Conservation (phyloP, 2,113 vertebrate genomes). For the Gadus macrocephalus region DNA sequence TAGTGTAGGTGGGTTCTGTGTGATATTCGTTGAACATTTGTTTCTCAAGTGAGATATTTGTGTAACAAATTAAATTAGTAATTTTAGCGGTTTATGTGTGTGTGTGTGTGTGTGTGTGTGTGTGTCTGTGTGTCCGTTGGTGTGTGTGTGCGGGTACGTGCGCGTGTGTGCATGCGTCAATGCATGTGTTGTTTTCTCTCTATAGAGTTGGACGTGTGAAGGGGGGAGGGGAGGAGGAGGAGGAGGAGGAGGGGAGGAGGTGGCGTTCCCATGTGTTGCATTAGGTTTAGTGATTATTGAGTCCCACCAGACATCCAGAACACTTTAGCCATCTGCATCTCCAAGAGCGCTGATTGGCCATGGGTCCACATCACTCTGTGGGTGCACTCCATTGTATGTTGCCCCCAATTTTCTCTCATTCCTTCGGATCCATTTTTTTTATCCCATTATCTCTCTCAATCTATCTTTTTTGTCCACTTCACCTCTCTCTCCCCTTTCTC, state of each 20-base stretch:
- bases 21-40: too few relatives aligned
- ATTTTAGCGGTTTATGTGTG: not conserved
- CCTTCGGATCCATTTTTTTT: too few relatives aligned
- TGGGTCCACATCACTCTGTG: conserved; percentile 13
- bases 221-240: not conserved
- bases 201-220: too few relatives aligned
- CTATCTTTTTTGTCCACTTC: too few relatives aligned
- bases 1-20: too few relatives aligned
- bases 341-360: conserved; percentile 1
- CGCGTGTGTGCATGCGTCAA: not conserved
- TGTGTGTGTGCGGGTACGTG: not conserved
- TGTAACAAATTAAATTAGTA: too few relatives aligned
- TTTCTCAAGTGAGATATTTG: too few relatives aligned
- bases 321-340: conserved; percentile 2
- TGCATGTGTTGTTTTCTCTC: not conserved
- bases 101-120: not conserved
- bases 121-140: not conserved
- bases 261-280: not conserved
- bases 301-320: not conserved
- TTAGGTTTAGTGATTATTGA: not conserved
- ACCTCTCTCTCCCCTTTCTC: too few relatives aligned
- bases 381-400: not conserved
- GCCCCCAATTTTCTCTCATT: not conserved
- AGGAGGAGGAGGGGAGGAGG: not conserved
- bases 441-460: too few relatives aligned